Base-by-base conservation (phyloP, 2,888 invertebrate genomes). In the Cheilosia vernalis region DNA sequence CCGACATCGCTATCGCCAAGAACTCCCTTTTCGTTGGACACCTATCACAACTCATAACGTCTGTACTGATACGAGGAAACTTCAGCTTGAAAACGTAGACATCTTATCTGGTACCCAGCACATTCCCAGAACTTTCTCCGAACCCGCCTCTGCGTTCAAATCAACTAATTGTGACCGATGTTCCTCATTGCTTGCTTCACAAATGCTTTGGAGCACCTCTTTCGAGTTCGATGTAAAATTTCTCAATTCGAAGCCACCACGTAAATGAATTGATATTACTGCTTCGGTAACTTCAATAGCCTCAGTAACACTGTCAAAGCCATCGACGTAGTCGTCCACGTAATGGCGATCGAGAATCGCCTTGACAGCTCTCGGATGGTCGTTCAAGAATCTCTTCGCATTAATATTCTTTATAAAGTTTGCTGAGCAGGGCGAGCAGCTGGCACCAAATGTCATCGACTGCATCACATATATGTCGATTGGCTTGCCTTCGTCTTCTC, bases 71-170 rank as follows among this genome's bases (percentile, higher is more conserved):
- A 10, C 56, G 56, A n/a, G 33, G 44, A 24, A 79, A 79, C 5
- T 72, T 60, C 0, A 58, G 37, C 4, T 1, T 17, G 10, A 51
- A 72, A 10, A 56, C 49, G 42, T 88, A 83, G 4, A 37, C 58
- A 61, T 88, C 88, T 33, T 9, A 7, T 15, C 9, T 9, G 70
- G n/a, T 4, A 82, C 55, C 88, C 87, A 88, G 4, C 17, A 47
- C 21, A 88, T 42, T 0, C 87, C 88, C n/a, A 88, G 55, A 5
- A 83, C 51, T 15, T 70, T 64, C 17, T 87, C 84, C 3, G 13
- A 15, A 17, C 10, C 27, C 13, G 27, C 37, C 4, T 72, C 19
- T 4, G 66, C 24, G n/a, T 73, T 78, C 53, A 69, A 7, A 15
- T 78, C 58, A 10, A 27, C 42, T 21, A 13, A 24, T 30, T 27